Evolutionary conservation across 2,797 vertebrate genomes (phyloP), one percentile per base, ranked within the genome.

Genomic region (Protosalanx chinensis): DNA sequence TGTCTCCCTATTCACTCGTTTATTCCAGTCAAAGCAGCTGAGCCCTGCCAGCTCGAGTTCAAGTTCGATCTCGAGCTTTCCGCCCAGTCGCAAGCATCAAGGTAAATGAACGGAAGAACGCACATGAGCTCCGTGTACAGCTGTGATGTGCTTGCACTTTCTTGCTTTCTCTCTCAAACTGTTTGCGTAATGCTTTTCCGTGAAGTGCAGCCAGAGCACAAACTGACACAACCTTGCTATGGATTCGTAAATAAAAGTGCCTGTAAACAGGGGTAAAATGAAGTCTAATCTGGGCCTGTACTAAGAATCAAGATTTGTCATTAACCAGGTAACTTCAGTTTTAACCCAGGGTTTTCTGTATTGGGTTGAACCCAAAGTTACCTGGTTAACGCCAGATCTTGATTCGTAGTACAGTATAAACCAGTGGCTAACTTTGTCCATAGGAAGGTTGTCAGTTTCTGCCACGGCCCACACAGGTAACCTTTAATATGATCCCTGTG

Each of bases 21-120:
- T 77, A 72, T 80, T 85, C 1, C 87, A 97, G 94, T 97, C 95
- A 1, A 94, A 96, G 81, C 96, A 97, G 81, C 95, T 93, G 82
- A 98, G 96, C 87, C 97, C 96, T 72, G 93, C 94, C 84, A 97
- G 95, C 83, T 97, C 96, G 80, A 96, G 94, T 67, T 93, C 93
- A 79, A 93, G 94, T 74, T 90, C 91, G 76, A 90, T 90, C 80
- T 93, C 92, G 75, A 94, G 94, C 85, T 96, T 96, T 82, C 91
- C 91, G 65, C 93, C 94, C 1, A 90, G 92, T 59, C 94, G 94
- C 83, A 95, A 93, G 88, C 91, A 93, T 75, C 95, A 96, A 96
- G 96, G 95, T 97, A 88, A 86, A 7, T 1, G 7, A 88, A 86
- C 6, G 0, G 8, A 23, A n/a, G 8, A 67, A 64, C 29, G 8